Conservation (phyloP, 2,888 invertebrate genomes). For the Timema podura region DNA sequence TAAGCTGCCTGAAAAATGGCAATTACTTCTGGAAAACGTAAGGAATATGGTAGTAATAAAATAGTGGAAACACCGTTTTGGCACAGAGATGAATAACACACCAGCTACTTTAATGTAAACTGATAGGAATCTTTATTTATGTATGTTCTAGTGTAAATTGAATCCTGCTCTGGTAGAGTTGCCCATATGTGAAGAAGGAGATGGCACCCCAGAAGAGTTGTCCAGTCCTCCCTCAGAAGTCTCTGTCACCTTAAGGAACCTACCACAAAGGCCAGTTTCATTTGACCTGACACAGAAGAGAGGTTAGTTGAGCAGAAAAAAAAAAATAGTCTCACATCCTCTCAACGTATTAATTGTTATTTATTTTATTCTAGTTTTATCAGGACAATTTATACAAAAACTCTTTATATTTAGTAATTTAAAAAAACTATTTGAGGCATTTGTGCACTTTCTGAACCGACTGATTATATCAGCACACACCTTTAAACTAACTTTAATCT, state of each 20-base stretch:
- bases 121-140: conserved; percentile 8
- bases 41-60: no score
- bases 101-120: no score
- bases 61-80: no score
- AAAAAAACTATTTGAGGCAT: neutral
- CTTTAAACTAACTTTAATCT: neutral
- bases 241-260: conserved; percentile 6
- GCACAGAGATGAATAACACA: no score
- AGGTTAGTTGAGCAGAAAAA: conserved; percentile 18
- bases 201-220: conserved; percentile 54
- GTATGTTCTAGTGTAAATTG: conserved; percentile 48
- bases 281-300: conserved; percentile 24
- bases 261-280: conserved; percentile 6
- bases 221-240: conserved; percentile 49
- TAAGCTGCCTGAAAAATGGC: no score
- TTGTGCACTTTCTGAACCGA: neutral
- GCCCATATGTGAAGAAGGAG: conserved; percentile 53
- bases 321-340: conserved; percentile 2
- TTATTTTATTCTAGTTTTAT: neutral
- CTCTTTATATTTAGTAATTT: no score
- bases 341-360: neutral
- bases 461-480: no score
- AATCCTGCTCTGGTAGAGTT: conserved; percentile 51
- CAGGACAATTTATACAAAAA: no score
- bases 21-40: no score